phyloP scores from a whole-genome alignment of 2,888 invertebrate genomes.

The Agrochola lota region DNA sequence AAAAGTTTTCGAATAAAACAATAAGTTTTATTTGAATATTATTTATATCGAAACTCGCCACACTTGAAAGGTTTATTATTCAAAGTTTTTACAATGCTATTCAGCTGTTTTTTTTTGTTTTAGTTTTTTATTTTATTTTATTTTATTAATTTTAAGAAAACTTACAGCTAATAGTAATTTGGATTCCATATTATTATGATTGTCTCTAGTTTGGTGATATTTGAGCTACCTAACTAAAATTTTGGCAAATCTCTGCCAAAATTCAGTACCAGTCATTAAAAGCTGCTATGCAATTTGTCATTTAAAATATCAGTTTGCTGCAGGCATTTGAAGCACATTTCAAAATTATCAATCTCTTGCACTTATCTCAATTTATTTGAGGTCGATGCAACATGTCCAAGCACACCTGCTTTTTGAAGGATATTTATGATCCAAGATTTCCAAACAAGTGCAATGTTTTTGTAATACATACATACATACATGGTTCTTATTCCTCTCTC shows the following conservation, averaged over 20 bases:
- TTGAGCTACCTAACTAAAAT: not conserved
- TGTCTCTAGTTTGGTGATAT: not conserved
- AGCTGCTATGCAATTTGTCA: not conserved
- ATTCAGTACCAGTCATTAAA: not conserved
- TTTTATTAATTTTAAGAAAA: too few species aligned
- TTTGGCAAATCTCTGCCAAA: too few species aligned
- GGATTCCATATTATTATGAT: not conserved
- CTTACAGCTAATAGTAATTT: too few species aligned
- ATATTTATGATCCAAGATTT: not conserved
- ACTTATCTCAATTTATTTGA: too few species aligned
- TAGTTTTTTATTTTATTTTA: too few species aligned
- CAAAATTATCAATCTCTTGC: too few species aligned
- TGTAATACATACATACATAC: too few species aligned
- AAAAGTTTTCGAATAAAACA: slow-evolving; percentile 77
- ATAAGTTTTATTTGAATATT: slow-evolving; percentile 64
- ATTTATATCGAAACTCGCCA: slow-evolving; percentile 19
- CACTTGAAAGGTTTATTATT: slow-evolving; percentile 13
- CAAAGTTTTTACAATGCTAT: not conserved
- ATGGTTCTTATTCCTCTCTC: too few species aligned
- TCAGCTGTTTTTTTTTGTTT: not conserved
- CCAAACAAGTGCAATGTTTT: too few species aligned
- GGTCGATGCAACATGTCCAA: too few species aligned
- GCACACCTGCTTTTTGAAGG: too few species aligned
- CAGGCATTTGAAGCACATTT: not conserved
- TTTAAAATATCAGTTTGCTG: not conserved